These are phyloP conservation scores for Homalodisca vitripennis DNA, from an alignment of 1,140 invertebrate species.

Conservation along the genomic window DNA sequence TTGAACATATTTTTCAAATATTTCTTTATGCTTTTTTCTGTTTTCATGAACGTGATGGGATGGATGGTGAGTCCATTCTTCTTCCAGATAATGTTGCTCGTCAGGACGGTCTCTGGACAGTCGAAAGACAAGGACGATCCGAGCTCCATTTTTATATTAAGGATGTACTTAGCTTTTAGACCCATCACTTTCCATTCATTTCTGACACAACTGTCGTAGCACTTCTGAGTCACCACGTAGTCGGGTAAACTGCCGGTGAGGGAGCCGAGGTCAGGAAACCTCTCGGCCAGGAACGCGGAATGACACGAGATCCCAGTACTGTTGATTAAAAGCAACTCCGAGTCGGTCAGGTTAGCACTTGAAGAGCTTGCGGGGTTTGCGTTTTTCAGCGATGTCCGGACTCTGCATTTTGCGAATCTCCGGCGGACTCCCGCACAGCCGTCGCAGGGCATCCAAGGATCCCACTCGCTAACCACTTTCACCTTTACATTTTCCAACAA, in stretches of 20 bases:
- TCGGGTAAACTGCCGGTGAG: not conserved
- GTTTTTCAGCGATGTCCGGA: not conserved
- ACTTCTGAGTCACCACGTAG: not conserved
- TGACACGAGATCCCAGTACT: not conserved
- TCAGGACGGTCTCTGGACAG: not conserved
- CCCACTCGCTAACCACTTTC: slow-evolving; percentile 14
- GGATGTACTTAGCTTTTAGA: not conserved
- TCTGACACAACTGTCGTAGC: not conserved
- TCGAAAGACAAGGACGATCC: not conserved
- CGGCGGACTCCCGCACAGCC: slow-evolving; percentile 24
- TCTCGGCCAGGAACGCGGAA: not conserved
- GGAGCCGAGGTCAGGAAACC: not conserved
- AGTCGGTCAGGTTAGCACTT: not conserved
- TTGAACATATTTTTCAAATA: not conserved
- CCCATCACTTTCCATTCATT: not conserved
- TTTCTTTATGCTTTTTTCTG: not conserved
- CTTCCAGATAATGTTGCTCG: not conserved
- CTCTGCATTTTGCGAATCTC: slow-evolving; percentile 22
- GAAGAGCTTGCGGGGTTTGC: not conserved
- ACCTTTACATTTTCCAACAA: not conserved
- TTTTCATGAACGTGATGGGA: not conserved
- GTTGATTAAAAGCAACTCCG: not conserved
- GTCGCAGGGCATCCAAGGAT: slow-evolving; percentile 29
- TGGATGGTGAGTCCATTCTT: not conserved
- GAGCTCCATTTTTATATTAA: not conserved